Evolutionary conservation across 2,113 vertebrate species (phyloP).

Genomic region (Hucho hucho): DNA sequence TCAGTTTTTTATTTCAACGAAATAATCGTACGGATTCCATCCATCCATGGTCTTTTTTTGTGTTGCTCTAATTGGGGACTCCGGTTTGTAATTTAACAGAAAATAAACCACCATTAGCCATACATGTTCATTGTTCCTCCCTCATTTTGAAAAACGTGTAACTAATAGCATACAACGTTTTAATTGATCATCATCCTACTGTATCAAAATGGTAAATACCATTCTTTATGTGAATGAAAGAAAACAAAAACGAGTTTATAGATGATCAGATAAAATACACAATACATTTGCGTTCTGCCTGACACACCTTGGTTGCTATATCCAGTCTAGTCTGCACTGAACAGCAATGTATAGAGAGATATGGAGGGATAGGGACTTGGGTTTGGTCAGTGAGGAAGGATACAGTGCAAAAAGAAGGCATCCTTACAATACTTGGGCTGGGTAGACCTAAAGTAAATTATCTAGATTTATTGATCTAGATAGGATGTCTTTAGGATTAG

Average conservation of each 20-base stretch:
- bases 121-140: constrained; percentile 3
- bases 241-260: not conserved
- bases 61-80: not conserved
- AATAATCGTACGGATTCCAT: not conserved
- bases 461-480: no score
- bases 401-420: no score
- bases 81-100: not conserved
- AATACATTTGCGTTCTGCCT: not conserved
- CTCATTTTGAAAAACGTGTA: not conserved
- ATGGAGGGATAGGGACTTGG: no score
- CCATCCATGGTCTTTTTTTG: not conserved
- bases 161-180: no score
- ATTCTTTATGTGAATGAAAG: not conserved
- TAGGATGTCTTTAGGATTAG: no score
- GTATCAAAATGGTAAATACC: not conserved
- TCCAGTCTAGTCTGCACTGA: not conserved
- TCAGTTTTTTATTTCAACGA: not conserved
- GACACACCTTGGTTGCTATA: constrained; percentile 3
- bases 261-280: not conserved
- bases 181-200: not conserved
- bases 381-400: not conserved
- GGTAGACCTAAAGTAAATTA: no score
- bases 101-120: not conserved
- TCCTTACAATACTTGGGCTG: no score
- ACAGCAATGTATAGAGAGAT: not conserved